phyloP scores from a whole-genome alignment of 2,113 vertebrate species.

The Cryptotis parvus region DNA sequence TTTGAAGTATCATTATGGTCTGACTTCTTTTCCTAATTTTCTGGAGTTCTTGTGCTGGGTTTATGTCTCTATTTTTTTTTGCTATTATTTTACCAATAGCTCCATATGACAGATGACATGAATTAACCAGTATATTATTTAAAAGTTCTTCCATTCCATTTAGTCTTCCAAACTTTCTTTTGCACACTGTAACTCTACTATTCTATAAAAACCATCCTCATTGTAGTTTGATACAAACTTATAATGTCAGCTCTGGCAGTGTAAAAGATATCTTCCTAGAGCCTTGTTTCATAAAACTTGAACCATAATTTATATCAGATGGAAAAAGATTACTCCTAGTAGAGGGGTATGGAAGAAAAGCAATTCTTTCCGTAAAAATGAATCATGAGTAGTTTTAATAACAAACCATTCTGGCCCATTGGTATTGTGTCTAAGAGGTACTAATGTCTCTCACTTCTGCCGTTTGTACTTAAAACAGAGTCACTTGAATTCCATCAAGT shows the following conservation, averaged over 20 bases:
- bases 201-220: conserved; percentile 10
- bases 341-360: conserved; percentile 58
- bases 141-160: neutral
- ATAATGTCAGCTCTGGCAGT: conserved; percentile 45
- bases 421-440: conserved; percentile 78
- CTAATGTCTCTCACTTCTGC: conserved; percentile 62
- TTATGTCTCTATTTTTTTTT: neutral
- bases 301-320: conserved; percentile 76
- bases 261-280: conserved; percentile 63
- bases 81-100: neutral
- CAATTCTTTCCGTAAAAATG: conserved; percentile 69
- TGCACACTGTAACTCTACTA: neutral
- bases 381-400: conserved; percentile 79
- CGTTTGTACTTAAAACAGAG: conserved; percentile 73
- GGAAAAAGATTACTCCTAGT: conserved; percentile 57
- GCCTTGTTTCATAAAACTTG: conserved; percentile 63
- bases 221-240: conserved; percentile 31
- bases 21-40: neutral
- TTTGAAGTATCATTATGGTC: neutral
- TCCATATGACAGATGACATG: neutral
- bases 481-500: conserved; percentile 79
- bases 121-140: neutral
- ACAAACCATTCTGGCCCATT: conserved; percentile 75
- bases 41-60: neutral
- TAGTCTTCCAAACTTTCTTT: conserved; percentile 47